Evolutionary conservation across 2,113 vertebrate species (phyloP).

Genomic region (Micromys minutus): DNA sequence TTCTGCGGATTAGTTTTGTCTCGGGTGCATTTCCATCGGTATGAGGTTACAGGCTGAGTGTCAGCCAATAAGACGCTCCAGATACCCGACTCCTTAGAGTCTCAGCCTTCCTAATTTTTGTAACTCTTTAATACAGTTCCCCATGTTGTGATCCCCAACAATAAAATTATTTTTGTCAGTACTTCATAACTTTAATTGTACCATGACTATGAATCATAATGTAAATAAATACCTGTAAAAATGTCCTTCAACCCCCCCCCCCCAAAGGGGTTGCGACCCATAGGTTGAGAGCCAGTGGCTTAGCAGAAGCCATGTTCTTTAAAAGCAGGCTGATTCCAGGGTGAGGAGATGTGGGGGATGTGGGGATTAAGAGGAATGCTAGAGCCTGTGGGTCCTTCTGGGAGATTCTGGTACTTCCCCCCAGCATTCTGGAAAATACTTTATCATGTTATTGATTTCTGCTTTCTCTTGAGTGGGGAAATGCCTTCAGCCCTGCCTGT

Average conservation of each 20-base stretch:
- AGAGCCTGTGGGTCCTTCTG: not conserved
- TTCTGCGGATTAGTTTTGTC: not conserved
- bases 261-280: not conserved
- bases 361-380: fast-evolving
- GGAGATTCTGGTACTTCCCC: not conserved
- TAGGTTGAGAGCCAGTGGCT: not conserved
- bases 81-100: not conserved
- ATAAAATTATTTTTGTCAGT: not conserved
- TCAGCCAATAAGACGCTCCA: not conserved
- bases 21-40: not conserved
- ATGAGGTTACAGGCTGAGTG: not conserved
- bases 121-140: not conserved
- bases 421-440: conserved; percentile 45
- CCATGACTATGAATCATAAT: not conserved
- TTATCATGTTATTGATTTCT: conserved; percentile 47
- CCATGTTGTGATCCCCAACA: not conserved
- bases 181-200: not conserved
- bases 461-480: conserved; percentile 18
- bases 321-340: conserved; percentile 17
- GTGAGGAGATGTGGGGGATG: not conserved
- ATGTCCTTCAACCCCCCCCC: not conserved
- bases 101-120: not conserved
- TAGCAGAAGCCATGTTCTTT: not conserved
- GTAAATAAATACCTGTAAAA: not conserved
- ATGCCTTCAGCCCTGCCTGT: not conserved